Evolutionary conservation across 2,888 invertebrate species (phyloP).

Genomic region (Galerucella pusilla): DNA sequence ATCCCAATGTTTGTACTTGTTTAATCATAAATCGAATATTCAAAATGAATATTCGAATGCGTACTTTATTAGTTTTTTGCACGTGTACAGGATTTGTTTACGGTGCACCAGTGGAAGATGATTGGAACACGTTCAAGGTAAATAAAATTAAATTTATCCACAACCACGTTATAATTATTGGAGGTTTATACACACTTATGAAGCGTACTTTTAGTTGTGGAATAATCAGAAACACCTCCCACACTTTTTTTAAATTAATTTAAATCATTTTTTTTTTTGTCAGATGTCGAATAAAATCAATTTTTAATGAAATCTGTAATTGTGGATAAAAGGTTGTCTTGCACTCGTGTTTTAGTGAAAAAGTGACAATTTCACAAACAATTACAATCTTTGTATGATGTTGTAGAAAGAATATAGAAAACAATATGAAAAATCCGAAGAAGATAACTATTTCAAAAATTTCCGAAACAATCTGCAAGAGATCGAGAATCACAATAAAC

Average conservation of each 20-base stretch:
- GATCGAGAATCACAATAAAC: slow-evolving; percentile 34
- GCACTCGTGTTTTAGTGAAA: too few species aligned
- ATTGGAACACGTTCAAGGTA: slow-evolving; percentile 21
- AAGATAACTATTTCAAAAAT: slow-evolving; percentile 20
- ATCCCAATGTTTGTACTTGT: not conserved
- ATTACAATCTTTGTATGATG: too few species aligned
- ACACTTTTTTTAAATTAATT: too few species aligned
- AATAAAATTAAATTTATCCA: not conserved
- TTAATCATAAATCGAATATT: not conserved
- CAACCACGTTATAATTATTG: too few species aligned
- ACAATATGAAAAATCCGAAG: slow-evolving; percentile 3
- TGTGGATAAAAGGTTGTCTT: too few species aligned
- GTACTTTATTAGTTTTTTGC: not conserved
- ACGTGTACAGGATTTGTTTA: not conserved
- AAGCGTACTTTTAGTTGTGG: too few species aligned
- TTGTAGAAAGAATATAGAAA: slow-evolving; percentile 15
- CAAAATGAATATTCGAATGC: slow-evolving; percentile 10
- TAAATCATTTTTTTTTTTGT: too few species aligned
- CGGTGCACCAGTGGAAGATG: not conserved
- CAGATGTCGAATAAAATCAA: too few species aligned
- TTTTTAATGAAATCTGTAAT: too few species aligned
- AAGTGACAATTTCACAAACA: too few species aligned
- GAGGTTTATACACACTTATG: too few species aligned
- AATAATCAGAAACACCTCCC: too few species aligned
- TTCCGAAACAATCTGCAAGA: slow-evolving; percentile 36